Evolutionary conservation across 2,113 vertebrate genomes (phyloP), one percentile per base, ranked within the genome.

Genomic region (Talpa occidentalis): DNA sequence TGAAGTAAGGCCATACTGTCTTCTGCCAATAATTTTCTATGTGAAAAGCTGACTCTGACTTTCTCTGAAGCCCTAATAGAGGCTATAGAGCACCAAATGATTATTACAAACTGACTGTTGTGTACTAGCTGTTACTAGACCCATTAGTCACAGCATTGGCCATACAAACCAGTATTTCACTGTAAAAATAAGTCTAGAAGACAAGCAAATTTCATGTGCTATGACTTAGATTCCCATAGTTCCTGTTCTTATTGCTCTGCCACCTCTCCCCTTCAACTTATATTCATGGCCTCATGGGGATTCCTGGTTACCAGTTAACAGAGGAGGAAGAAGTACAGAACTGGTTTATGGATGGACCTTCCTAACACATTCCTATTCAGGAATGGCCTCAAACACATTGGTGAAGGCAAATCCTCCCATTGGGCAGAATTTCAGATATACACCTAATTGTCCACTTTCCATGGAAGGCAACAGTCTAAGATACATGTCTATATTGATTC

Each of bases 171-270:
- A 70, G 22, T 15, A 70, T 88, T 70, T 77, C 52, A 77, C 24
- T 83, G 24, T 44, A 83, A 88, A 92, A 62, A 24, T 37, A 77
- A 83, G 78, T 62, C 30, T 56, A 47, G 73, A 94, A 80, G 66
- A 77, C 24, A 82, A 88, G 76, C 81, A 60, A 82, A 92, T 77
- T 83, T 24, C 32, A 82, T 8, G 52, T 44, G 40, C 30, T 52
- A 54, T 54, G 52, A 77, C 44, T 44, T 49, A 32, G 52, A 91
- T 70, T 86, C 21, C 42, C 40, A 82, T 6, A 69, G 49, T 60
- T 60, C 37, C n/a, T 76, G 10, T 88, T 77, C 30, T 32, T 83
- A 54, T 1, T 77, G 49, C 79, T 88, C 37, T 26, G 77, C 35
- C 26, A 62, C 32, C 24, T 35, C 1, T 16, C 30, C 15, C 30